Percentiles rank a stretch among this genome's conserved stretches.
These are phyloP conservation scores for Ptilonorhynchus violaceus DNA, from an alignment of 2,113 vertebrate genomes.

Conservation along the genomic window DNA sequence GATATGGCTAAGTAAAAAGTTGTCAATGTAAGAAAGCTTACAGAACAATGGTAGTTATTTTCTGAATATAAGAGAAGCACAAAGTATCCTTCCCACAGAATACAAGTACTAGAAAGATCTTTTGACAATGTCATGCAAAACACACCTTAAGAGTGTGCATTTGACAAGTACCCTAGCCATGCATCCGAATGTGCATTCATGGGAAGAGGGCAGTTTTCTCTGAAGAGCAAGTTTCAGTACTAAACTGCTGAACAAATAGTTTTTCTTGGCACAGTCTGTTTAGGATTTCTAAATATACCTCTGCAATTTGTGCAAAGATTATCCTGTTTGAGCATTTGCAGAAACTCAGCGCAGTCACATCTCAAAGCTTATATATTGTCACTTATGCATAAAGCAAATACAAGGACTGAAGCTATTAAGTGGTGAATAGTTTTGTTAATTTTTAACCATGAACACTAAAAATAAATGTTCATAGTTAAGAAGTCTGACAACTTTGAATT, in stretches of 20 bases:
- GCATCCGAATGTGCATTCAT: background rate
- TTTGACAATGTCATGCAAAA: background rate
- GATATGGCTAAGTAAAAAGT: accelerated
- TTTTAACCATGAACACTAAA: background rate
- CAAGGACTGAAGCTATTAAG: background rate
- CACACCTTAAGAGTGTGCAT: accelerated
- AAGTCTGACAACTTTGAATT: background rate
- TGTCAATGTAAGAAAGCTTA: background rate
- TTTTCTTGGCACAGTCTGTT: background rate
- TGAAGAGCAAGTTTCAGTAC: background rate
- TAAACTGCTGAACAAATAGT: background rate
- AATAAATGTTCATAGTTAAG: background rate
- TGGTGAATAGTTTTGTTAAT: background rate
- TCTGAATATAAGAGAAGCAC: background rate
- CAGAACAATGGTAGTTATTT: background rate
- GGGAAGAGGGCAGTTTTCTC: background rate
- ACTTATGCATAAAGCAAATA: background rate
- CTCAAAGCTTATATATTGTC: background rate
- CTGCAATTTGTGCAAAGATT: background rate
- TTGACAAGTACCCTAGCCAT: background rate
- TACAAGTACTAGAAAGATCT: background rate
- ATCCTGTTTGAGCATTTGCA: background rate
- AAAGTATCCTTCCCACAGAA: background rate
- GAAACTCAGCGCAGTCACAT: background rate
- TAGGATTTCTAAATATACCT: background rate